Evolutionary conservation across 1,140 invertebrate species (phyloP).

Genomic region (Anagrus nilaparvatae): DNA sequence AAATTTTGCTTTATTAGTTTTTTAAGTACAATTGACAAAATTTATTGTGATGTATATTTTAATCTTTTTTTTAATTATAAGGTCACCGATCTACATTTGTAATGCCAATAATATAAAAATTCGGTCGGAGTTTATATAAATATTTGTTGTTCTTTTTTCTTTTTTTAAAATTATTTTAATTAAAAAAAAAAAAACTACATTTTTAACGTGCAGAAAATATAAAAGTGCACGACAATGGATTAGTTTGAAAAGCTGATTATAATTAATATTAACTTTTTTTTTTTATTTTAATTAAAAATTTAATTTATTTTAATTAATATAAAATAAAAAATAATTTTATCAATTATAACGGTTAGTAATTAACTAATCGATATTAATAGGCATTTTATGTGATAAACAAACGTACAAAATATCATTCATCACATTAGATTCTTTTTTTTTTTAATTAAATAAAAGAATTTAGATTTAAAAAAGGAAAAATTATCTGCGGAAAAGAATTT

Average conservation of each 20-base stretch:
- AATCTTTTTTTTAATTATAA: too few species aligned
- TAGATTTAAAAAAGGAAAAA: conserved; percentile 13
- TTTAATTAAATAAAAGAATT: conserved; percentile 13
- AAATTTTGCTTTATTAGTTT: too few species aligned
- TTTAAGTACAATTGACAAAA: too few species aligned
- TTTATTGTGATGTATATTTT: too few species aligned
- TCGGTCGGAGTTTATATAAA: too few species aligned
- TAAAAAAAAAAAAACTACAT: conserved; percentile 6
- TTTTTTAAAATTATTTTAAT: too few species aligned
- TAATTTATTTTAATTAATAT: neutral
- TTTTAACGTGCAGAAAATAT: neutral
- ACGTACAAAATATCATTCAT: conserved; percentile 39
- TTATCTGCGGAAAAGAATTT: neutral
- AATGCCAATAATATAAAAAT: too few species aligned
- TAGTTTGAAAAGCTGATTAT: neutral
- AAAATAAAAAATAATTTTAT: neutral
- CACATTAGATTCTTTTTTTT: conserved; percentile 26
- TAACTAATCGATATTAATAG: conserved; percentile 29
- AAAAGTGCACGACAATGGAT: conserved; percentile 3
- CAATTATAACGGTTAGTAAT: conserved; percentile 10
- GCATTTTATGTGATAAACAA: conserved; percentile 40
- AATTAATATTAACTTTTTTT: neutral
- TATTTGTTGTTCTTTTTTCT: too few species aligned
- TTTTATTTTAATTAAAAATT: neutral
- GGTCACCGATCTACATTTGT: too few species aligned